Percentiles rank a stretch among this genome's conserved stretches.
Conservation (phyloP, 2,888 invertebrate genomes). For the Phania funesta region DNA sequence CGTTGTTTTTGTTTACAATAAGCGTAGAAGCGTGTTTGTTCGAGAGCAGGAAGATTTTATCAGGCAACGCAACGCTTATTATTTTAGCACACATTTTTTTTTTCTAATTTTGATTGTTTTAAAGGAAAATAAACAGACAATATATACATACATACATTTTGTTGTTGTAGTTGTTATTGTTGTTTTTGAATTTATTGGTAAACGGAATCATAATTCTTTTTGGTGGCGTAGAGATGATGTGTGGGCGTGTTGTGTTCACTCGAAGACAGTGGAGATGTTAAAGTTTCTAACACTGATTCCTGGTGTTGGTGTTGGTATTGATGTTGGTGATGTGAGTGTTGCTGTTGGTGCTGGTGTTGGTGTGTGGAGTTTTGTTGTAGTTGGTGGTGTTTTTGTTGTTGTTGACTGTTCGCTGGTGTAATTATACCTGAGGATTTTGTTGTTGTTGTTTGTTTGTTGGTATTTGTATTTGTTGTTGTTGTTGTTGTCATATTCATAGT, state of each 20-base stretch:
- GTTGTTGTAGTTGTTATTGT: slow-evolving; percentile 60
- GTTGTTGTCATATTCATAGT: slow-evolving; percentile 13
- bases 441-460: slow-evolving; percentile 60
- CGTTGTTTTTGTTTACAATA: slow-evolving; percentile 69
- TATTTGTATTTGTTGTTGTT: slow-evolving; percentile 48
- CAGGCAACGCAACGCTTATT: slow-evolving; percentile 60
- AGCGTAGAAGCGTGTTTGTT: slow-evolving; percentile 49
- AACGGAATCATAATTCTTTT: slow-evolving; percentile 79
- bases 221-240: slow-evolving; percentile 71
- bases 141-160: slow-evolving; percentile 69
- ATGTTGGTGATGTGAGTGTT: slow-evolving; percentile 50
- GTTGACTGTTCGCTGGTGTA: slow-evolving; percentile 69
- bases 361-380: slow-evolving; percentile 58
- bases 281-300: slow-evolving; percentile 65
- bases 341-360: slow-evolving; percentile 60
- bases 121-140: slow-evolving; percentile 67
- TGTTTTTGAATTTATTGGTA: slow-evolving; percentile 73
- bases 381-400: slow-evolving; percentile 67
- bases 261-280: slow-evolving; percentile 67
- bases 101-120: slow-evolving; percentile 2
- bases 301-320: slow-evolving; percentile 66
- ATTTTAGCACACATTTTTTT: slow-evolving; percentile 51
- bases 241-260: slow-evolving; percentile 72
- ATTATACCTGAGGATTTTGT: slow-evolving; percentile 68
- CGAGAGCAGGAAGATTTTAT: neutral